Percentiles rank a stretch among this genome's conserved stretches.
Conservation (phyloP, 2,797 vertebrate species). For the Aselliscus stoliczkanus region DNA sequence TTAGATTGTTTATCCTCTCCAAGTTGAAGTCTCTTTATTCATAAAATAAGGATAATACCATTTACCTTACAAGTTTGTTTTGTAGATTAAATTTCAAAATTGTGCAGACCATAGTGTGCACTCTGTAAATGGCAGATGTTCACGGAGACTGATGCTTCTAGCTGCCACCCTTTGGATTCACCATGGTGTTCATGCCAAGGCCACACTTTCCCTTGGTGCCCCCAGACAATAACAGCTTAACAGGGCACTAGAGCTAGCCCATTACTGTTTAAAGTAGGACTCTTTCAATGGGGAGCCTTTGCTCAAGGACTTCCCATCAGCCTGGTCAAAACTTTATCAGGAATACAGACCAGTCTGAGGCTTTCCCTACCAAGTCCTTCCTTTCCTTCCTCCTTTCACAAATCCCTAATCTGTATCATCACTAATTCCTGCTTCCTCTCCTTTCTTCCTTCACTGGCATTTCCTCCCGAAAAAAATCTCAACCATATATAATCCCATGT, state of each 20-base stretch:
- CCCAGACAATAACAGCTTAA: neutral
- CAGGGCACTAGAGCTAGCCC: neutral
- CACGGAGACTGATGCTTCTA: neutral
- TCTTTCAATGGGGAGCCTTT: neutral
- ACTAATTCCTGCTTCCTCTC: neutral
- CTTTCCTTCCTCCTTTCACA: neutral
- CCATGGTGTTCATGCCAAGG: neutral
- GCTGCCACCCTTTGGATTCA: neutral
- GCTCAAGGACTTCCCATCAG: neutral
- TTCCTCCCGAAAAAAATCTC: neutral
- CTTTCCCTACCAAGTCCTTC: neutral
- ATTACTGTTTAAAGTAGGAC: neutral
- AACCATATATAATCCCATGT: neutral
- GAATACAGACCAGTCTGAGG: neutral
- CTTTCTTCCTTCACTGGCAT: neutral
- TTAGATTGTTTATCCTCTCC: neutral
- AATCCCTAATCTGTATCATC: neutral
- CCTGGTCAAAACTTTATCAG: neutral
- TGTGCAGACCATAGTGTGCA: neutral
- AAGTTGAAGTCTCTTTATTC: neutral
- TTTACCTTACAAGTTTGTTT: neutral
- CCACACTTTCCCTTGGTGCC: neutral
- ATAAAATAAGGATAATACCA: neutral
- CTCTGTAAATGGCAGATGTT: neutral
- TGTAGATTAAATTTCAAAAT: neutral